A percentile compares a stretch with the other conserved stretches of the same genome.
phyloP scores from a whole-genome alignment of 2,113 vertebrate genomes.

The Uropsilus gracilis region DNA sequence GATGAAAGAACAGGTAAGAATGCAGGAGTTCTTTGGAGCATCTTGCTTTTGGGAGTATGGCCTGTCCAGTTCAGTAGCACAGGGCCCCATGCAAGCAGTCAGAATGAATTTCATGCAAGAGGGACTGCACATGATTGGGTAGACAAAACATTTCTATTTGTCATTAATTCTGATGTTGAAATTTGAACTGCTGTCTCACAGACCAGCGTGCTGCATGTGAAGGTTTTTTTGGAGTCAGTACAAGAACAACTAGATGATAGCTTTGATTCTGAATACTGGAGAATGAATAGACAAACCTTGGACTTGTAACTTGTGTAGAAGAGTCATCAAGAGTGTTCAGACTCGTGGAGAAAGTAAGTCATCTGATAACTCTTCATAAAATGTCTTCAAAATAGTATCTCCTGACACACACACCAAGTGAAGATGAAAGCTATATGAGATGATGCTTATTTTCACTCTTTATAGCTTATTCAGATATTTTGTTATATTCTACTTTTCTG shows the following conservation, averaged over 20 bases:
- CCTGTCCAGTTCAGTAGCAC: background rate
- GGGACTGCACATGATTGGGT: background rate
- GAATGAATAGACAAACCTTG: background rate
- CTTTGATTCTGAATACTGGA: background rate
- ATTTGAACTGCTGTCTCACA: background rate
- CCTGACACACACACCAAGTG: background rate
- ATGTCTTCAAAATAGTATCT: background rate
- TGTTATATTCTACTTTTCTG: background rate
- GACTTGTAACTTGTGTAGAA: background rate
- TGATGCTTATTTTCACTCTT: background rate
- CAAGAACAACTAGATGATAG: background rate
- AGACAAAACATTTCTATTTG: background rate
- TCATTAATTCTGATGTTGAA: slow-evolving; percentile 18
- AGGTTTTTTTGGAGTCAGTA: background rate
- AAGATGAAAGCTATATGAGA: background rate
- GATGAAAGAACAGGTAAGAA: background rate
- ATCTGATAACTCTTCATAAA: background rate
- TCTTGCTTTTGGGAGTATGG: background rate
- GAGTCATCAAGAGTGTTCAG: background rate
- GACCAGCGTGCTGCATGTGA: background rate
- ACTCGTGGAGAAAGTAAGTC: background rate
- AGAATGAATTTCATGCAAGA: background rate
- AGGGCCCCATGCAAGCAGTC: background rate
- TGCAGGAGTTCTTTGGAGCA: background rate
- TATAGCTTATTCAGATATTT: background rate